Conservation (phyloP, 2,888 invertebrate species). For the Acanthosoma haemorrhoidale region DNA sequence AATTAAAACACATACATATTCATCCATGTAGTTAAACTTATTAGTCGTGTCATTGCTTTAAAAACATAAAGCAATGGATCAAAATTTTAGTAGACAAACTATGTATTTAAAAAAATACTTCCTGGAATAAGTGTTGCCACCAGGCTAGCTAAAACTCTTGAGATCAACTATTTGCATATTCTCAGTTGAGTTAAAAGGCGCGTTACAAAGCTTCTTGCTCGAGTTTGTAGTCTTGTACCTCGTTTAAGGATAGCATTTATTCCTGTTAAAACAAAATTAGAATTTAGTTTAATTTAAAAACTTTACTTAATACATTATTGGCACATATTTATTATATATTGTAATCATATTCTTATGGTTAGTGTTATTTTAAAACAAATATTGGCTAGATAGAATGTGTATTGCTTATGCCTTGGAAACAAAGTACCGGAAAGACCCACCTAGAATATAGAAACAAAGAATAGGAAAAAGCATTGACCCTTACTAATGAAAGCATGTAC, state of each 20-base stretch:
- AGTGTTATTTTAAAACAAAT: too few species aligned
- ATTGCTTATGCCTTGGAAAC: too few species aligned
- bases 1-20: neutral
- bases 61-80: neutral
- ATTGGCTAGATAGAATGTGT: too few species aligned
- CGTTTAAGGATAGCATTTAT: constrained; percentile 33
- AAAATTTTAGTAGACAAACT: neutral
- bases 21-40: too few species aligned
- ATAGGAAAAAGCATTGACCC: too few species aligned
- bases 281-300: neutral
- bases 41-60: too few species aligned
- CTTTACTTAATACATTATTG: neutral
- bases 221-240: constrained; percentile 34
- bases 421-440: too few species aligned
- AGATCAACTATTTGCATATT: constrained; percentile 34
- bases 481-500: too few species aligned
- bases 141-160: neutral
- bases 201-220: constrained; percentile 35
- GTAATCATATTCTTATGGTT: too few species aligned
- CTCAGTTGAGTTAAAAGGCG: constrained; percentile 35
- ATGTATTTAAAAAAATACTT: neutral
- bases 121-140: neutral
- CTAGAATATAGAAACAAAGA: too few species aligned
- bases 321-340: too few species aligned
- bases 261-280: neutral